Percentiles rank a stretch among this genome's conserved stretches.
Evolutionary conservation across 2,113 vertebrate species (phyloP).

Genomic region (Crocuta crocuta): DNA sequence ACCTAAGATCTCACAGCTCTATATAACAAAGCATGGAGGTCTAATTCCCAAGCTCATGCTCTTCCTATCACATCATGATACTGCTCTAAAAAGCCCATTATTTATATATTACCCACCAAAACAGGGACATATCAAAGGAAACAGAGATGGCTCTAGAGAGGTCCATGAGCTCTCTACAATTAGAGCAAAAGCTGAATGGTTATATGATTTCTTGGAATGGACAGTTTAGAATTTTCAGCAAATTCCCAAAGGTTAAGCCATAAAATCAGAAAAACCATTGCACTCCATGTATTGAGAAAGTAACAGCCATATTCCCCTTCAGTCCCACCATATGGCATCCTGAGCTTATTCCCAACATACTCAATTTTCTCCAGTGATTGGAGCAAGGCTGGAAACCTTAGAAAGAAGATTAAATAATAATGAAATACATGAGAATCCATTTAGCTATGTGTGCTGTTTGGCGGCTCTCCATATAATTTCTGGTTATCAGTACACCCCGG

Average conservation of each 20-base stretch:
- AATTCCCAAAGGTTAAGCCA: background rate
- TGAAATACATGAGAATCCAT: constrained; percentile 62
- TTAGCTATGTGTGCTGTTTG: constrained; percentile 61
- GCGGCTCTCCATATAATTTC: constrained; percentile 53
- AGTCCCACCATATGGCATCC: constrained; percentile 58
- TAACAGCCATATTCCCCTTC: background rate
- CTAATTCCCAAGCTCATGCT: background rate
- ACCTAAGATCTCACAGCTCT: background rate
- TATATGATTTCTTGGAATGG: background rate
- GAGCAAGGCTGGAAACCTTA: constrained; percentile 68
- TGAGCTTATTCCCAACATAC: constrained; percentile 50
- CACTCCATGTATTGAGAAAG: constrained; percentile 35
- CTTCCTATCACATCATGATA: background rate
- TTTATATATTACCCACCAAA: background rate
- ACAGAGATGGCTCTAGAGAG: background rate
- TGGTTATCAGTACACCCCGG: constrained; percentile 66
- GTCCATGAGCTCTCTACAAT: background rate
- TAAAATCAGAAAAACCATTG: background rate
- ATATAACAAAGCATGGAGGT: background rate
- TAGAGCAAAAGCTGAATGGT: background rate
- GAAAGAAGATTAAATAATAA: constrained; percentile 76
- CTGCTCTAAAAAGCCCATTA: background rate
- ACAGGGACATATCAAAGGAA: background rate
- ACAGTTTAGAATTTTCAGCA: background rate
- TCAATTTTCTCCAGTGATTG: constrained; percentile 55